phyloP scores from a whole-genome alignment of 2,888 invertebrate genomes.

The Campoplex nolae region DNA sequence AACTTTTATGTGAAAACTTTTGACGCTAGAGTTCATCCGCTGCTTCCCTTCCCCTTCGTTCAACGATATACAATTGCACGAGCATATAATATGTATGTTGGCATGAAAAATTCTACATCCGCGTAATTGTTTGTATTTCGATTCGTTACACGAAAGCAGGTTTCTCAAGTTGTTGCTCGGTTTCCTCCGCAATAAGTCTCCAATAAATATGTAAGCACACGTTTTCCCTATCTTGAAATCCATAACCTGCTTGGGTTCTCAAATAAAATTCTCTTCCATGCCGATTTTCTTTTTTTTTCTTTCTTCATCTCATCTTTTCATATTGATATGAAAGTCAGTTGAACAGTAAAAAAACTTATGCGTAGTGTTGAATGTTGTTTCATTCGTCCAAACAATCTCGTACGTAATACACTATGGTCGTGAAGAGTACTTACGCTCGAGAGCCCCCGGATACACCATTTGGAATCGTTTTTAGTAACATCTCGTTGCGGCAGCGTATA shows the following conservation, averaged over 20 bases:
- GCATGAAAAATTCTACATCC: not conserved
- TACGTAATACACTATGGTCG: no score
- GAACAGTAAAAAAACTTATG: no score
- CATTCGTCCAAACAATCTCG: no score
- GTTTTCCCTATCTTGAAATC: not conserved
- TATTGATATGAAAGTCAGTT: no score
- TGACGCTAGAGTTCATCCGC: constrained; percentile 42
- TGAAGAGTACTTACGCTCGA: no score
- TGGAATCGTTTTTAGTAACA: no score
- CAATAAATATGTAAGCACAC: not conserved
- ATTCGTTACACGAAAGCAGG: not conserved
- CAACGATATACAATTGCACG: constrained; percentile 3
- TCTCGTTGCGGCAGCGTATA: no score
- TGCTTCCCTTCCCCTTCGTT: not conserved
- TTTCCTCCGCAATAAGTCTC: not conserved
- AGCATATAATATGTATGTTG: not conserved
- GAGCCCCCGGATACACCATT: no score
- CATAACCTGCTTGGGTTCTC: not conserved
- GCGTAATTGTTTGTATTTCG: not conserved
- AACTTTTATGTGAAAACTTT: constrained; percentile 64
- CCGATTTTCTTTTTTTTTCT: not conserved
- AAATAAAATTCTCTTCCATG: not conserved
- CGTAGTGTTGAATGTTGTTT: no score
- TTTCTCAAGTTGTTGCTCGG: not conserved
- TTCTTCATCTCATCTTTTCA: no score